Base-by-base conservation (phyloP, 2,797 vertebrate genomes). In the Sternotherus odoratus region DNA sequence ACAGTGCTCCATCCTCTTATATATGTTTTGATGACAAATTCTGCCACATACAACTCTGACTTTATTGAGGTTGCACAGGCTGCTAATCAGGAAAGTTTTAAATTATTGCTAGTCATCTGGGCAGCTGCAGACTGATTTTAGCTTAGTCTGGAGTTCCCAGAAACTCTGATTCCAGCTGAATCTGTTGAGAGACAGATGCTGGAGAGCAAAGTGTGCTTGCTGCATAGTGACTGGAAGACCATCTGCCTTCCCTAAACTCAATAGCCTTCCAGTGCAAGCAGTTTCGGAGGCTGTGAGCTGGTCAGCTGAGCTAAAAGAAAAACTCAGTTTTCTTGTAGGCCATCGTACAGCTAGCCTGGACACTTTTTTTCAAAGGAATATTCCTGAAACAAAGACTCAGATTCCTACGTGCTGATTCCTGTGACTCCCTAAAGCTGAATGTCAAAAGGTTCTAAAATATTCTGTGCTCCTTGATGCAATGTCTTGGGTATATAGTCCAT, bases 371-470 rank as follows among this genome's bases (percentile, higher is more conserved):
- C 94, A 89, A 88, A 97, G 92, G 91, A 95, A 94, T 91, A 91
- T 89, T 95, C 89, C 92, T 95, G 85, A 95, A 93, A 96, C 96
- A 97, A 97, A 96, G 94, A 92, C 90, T 77, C 72, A 82, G 82
- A 96, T 96, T 93, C 88, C 94, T 94, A 75, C 90, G 95, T 92
- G 88, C 78, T 92, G 88, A 92, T 96, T 93, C 83, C 88, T 89
- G 87, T 33, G 72, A 90, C 75, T 94, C 79, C 66, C 86, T 6
- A 66, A 63, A 87, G 79, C 88, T n/a, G 84, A 26, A 19, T 87
- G 88, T 89, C 79, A 91, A 93, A 94, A 72, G 90, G 3, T 33
- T 79, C 78, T 84, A 60, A 86, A 87, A 90, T 91, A 83, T 19
- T 60, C 92, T 21, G 24, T 88, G 82, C 95, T 95, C 80, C 85